Evolutionary conservation across 1,140 invertebrate species (phyloP).

Genomic region (Hyles euphorbiae): DNA sequence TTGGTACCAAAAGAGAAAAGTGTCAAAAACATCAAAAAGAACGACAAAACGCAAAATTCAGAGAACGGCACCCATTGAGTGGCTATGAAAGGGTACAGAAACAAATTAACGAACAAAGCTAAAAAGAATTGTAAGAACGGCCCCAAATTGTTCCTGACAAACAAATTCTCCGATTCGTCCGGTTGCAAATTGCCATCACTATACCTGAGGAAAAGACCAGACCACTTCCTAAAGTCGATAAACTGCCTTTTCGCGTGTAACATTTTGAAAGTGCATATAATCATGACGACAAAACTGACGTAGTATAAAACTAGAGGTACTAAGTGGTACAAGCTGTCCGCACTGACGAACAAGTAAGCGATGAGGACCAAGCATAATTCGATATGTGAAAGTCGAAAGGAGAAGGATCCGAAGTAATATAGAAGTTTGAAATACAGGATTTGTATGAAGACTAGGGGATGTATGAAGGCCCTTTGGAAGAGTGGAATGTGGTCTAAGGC

Average conservation of each 20-base stretch:
- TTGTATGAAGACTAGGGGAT: conserved; percentile 82
- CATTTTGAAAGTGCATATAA: conserved; percentile 88
- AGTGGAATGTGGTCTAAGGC: conserved; percentile 81
- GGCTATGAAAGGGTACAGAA: conserved; percentile 85
- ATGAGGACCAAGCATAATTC: conserved; percentile 81
- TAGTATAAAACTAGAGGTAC: conserved; percentile 84
- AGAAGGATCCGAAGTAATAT: conserved; percentile 76
- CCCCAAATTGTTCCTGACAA: conserved; percentile 87
- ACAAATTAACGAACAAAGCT: conserved; percentile 83
- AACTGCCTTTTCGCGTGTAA: conserved; percentile 84
- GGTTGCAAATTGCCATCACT: conserved; percentile 81
- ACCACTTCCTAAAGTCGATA: conserved; percentile 86
- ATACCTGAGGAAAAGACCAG: conserved; percentile 85
- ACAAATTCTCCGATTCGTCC: conserved; percentile 86
- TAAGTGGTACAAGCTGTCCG: conserved; percentile 80
- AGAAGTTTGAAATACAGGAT: conserved; percentile 82
- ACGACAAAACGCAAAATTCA: conserved; percentile 85
- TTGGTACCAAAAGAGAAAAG: conserved; percentile 82
- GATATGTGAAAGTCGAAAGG: conserved; percentile 77
- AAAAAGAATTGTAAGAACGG: conserved; percentile 88
- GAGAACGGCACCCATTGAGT: conserved; percentile 88
- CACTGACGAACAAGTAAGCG: conserved; percentile 80
- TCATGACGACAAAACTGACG: conserved; percentile 82
- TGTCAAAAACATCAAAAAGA: conserved; percentile 83
- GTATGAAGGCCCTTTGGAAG: conserved; percentile 81